Base-by-base conservation (phyloP, 2,797 vertebrate genomes). In the Enteromius viviparus region DNA sequence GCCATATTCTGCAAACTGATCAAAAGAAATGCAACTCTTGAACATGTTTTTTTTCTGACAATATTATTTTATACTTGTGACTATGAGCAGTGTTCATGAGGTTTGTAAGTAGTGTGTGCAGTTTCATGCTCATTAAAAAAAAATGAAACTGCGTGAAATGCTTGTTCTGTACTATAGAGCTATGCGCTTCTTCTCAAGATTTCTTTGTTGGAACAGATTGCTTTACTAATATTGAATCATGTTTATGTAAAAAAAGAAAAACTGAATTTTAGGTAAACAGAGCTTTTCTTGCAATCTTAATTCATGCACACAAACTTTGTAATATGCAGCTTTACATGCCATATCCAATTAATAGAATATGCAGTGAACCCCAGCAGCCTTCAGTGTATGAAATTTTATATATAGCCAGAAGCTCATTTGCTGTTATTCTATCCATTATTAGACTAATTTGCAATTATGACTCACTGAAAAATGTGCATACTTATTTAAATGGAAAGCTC, bases 361-460 rank as follows among this genome's bases (percentile, higher is more conserved):
- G 47, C 60, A 65, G 55, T 55, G 77, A 60, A 74, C 14, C 51
- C 26, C 84, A 78, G 45, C 37, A 78, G 23, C 26, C 75, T 45
- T 26, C 60, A 79, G 62, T 51, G 14, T 74, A 17, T 74, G 37
- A 53, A 74, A 65, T 82, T 78, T 72, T 58, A 64, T 5, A 80
- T 65, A 42, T 83, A 79, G 83, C 82, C 62, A 11, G 23, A 45
- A 87, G 55, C 69, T 64, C 26, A 10, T 47, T 82, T 79, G 42
- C 62, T 68, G 62, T 53, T 17, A 40, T 83, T 47, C 77, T 49
- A n/a, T 19, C 26, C 70, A 78, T 79, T 85, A 81, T 85, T 79
- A 72, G 40, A 72, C 71, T 80, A 78, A 82, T 80, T 82, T 78
- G 71, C 81, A 71, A 78, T 88, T 84, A 85, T 83, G 51, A 85